Evolutionary conservation across 2,113 vertebrate genomes (phyloP).

Genomic region (Antigone vipio): DNA sequence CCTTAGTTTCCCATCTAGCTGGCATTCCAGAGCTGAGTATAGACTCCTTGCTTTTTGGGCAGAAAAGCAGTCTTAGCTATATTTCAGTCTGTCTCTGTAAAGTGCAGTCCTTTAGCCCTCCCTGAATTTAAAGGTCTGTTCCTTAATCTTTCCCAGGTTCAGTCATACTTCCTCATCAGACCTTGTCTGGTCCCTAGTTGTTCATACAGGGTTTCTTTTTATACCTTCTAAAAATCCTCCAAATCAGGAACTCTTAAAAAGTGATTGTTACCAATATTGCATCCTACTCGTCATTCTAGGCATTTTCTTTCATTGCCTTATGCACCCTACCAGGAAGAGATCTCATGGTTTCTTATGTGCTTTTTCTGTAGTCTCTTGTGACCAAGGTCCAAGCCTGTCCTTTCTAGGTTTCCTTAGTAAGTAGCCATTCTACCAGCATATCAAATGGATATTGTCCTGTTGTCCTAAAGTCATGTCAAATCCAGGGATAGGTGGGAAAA

Average conservation of each 20-base stretch:
- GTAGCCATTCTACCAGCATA: background rate
- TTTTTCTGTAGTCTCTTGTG: background rate
- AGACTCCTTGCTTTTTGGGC: background rate
- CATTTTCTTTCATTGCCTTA: background rate
- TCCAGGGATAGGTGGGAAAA: background rate
- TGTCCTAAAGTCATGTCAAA: background rate
- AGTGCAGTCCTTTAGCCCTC: background rate
- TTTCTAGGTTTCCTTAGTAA: background rate
- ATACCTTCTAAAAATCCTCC: background rate
- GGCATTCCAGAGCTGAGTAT: background rate
- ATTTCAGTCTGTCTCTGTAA: background rate
- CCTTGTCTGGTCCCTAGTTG: background rate
- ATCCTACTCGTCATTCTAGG: background rate
- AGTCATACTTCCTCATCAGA: background rate
- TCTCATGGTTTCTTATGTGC: background rate
- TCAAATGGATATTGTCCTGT: background rate
- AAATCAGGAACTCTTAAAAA: background rate
- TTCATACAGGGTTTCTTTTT: background rate
- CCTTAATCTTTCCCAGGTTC: background rate
- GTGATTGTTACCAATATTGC: background rate
- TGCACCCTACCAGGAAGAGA: background rate
- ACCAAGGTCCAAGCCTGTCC: background rate
- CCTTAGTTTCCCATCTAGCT: background rate
- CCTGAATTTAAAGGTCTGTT: background rate
- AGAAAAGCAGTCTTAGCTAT: background rate